Percentiles rank a stretch among this genome's conserved stretches.
Conservation (phyloP, 1,140 invertebrate genomes). For the Drosophila pachea region DNA sequence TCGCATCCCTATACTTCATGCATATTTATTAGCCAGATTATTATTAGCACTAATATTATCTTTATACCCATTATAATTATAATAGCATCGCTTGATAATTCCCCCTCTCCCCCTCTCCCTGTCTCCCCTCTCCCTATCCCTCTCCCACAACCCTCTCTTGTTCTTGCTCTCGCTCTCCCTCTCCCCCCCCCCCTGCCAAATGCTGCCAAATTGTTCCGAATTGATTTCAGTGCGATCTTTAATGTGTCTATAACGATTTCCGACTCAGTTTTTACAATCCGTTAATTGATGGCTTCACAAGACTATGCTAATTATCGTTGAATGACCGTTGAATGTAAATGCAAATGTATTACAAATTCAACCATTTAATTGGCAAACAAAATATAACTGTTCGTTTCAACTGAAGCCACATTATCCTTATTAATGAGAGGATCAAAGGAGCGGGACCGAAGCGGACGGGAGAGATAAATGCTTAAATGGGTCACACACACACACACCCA, state of each 20-base stretch:
- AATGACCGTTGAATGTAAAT: slow-evolving; percentile 18
- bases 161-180: too few species aligned
- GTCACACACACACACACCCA: slow-evolving; percentile 29
- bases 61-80: not conserved
- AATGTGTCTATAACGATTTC: slow-evolving; percentile 37
- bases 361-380: not conserved
- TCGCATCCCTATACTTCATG: slow-evolving; percentile 23
- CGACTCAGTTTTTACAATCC: slow-evolving; percentile 20
- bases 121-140: too few species aligned
- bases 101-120: too few species aligned
- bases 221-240: slow-evolving; percentile 7
- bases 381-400: not conserved
- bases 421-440: not conserved
- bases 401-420: not conserved
- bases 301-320: slow-evolving; percentile 15
- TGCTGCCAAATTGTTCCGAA: slow-evolving; percentile 3
- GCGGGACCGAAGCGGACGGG: not conserved
- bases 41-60: too few species aligned
- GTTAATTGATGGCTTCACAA: slow-evolving; percentile 33
- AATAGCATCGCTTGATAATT: not conserved
- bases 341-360: not conserved
- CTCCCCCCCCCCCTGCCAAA: too few species aligned
- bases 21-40: slow-evolving; percentile 32
- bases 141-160: too few species aligned
- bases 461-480: slow-evolving; percentile 23